Conservation (phyloP, 2,113 vertebrate species). For the Agelaius phoeniceus region DNA sequence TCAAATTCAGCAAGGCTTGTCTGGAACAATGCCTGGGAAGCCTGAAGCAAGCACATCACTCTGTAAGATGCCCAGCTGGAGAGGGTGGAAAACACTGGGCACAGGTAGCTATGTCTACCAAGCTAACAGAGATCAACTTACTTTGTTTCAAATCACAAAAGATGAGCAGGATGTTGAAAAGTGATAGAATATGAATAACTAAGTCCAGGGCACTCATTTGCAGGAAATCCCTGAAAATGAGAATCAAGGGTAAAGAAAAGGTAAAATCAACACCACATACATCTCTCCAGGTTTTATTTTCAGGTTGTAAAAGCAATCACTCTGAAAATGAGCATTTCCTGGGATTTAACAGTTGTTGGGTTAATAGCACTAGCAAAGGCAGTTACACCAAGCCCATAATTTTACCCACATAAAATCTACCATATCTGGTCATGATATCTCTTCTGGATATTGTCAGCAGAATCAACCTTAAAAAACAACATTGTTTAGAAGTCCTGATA, state of each 20-base stretch:
- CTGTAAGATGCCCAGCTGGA: background rate
- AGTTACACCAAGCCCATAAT: background rate
- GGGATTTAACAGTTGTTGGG: background rate
- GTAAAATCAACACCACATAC: background rate
- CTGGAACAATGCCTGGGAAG: background rate
- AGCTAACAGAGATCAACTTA: background rate
- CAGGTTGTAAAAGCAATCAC: background rate
- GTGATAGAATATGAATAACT: background rate
- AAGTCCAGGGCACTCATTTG: background rate
- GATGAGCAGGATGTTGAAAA: background rate
- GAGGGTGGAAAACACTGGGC: background rate
- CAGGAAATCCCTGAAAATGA: background rate
- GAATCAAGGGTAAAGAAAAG: background rate
- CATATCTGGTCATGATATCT: background rate
- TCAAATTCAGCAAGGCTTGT: background rate
- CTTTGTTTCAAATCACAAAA: conserved; percentile 12
- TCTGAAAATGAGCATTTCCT: background rate
- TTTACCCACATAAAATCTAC: background rate
- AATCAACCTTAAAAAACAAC: background rate
- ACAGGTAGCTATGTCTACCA: background rate
- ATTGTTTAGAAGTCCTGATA: background rate
- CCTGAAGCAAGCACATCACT: background rate
- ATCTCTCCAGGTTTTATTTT: background rate
- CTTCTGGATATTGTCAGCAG: background rate
- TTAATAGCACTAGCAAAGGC: background rate